phyloP scores from a whole-genome alignment of 2,888 invertebrate genomes.

The Cepaea hortensis region DNA sequence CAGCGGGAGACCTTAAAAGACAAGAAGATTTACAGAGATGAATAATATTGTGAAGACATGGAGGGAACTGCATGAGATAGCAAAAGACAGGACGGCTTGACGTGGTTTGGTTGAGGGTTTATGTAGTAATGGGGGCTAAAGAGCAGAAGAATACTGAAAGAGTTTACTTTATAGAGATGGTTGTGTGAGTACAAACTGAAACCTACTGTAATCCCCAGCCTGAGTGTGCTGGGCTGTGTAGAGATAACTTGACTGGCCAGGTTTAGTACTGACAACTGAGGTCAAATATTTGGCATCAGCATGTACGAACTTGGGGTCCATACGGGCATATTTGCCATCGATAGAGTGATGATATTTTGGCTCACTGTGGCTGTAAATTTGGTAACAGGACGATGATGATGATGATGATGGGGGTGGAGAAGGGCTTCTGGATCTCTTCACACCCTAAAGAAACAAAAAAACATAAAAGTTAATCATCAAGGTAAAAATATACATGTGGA shows the following conservation, averaged over 20 bases:
- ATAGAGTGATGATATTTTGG: conserved; percentile 53
- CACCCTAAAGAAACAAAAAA: conserved; percentile 44
- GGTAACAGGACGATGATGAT: conserved; percentile 58
- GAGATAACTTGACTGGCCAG: conserved; percentile 40
- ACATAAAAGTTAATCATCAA: not conserved
- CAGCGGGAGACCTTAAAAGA: too few species aligned
- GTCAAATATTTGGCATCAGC: conserved; percentile 54
- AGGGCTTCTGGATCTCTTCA: conserved; percentile 71
- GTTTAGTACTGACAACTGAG: conserved; percentile 46
- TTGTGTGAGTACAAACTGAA: not conserved
- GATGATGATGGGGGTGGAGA: conserved; percentile 68
- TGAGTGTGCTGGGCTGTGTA: conserved; percentile 45
- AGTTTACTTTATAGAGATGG: not conserved
- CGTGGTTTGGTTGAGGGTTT: too few species aligned
- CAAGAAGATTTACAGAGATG: too few species aligned
- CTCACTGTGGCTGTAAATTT: conserved; percentile 51
- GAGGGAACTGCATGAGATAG: too few species aligned
- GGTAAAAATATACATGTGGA: too few species aligned
- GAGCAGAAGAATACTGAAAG: too few species aligned
- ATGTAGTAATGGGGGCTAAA: too few species aligned
- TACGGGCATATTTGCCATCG: conserved; percentile 45
- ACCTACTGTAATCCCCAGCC: conserved; percentile 47
- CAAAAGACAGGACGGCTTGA: too few species aligned
- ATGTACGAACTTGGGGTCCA: conserved; percentile 37
- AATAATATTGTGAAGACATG: too few species aligned